Base-by-base conservation (phyloP, 2,888 invertebrate genomes). In the Clanis bilineata region DNA sequence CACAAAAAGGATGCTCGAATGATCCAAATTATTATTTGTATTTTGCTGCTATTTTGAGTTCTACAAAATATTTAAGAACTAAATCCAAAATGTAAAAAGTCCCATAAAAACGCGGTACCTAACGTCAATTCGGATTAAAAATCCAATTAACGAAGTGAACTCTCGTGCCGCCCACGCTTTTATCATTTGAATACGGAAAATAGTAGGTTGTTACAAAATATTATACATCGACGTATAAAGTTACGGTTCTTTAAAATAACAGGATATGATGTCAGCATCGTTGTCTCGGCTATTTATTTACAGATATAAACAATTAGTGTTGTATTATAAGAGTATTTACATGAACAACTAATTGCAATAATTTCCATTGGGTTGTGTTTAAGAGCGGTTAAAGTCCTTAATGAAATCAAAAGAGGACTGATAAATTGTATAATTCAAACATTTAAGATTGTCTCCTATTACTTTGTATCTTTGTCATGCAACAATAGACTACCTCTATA, bases 381-480 rank as follows among this genome's bases (percentile, higher is more conserved):
- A 32, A 32, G 32, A 51, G 32, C 51, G 32, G 69, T 68, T 72
- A 72, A 67, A 65, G 62, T 67, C 59, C 59, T 76, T 77, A 85
- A 82, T 80, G 74, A 74, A 83, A 83, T 82, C 79, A 79, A 80
- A 85, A 79, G 80, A 72, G 77, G 74, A 70, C 76, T 82, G 82
- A 85, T 83, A 84, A 85, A 86, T 87, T 81, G 81, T 84, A 76
- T 80, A 85, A 86, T 82, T 86, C 79, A 80, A 85, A 81, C 83
- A 83, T 85, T 88, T 86, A 85, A 83, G 82, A 83, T 84, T 78
- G 80, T 73, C 79, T 76, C 83, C 82, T 82, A 79, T 79, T 79
- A 83, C 83, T 85, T 85, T 85, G 88, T 88, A 80, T 88, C 88
- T 86, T 79, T 86, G 90, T 89, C 88, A 82, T 74, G 83, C 85